Percentiles rank a stretch among this genome's conserved stretches.
Evolutionary conservation across 2,113 vertebrate species (phyloP).

Genomic region (Talpa occidentalis): DNA sequence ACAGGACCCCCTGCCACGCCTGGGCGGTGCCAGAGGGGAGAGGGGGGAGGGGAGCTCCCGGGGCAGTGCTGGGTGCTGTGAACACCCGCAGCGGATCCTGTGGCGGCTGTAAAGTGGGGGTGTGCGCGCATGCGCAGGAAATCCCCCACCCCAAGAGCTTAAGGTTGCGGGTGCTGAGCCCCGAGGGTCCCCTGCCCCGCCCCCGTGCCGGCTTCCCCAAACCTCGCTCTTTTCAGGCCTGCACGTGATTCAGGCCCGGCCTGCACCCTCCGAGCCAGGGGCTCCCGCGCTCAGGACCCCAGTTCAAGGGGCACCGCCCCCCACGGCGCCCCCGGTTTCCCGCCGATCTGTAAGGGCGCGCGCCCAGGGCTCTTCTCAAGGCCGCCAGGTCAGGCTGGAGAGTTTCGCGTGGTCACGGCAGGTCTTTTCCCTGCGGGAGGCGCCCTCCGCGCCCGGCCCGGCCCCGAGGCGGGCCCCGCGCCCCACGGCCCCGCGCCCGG

Average conservation of each 20-base stretch:
- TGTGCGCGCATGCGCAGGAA: not conserved
- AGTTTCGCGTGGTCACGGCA: not conserved
- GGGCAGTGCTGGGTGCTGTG: not conserved
- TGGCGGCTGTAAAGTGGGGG: no score
- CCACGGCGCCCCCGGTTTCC: not conserved
- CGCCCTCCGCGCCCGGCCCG: accelerated
- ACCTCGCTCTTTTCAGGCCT: not conserved
- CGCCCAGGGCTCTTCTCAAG: not conserved
- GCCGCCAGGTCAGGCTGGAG: not conserved
- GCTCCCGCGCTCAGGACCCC: not conserved
- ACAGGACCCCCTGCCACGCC: not conserved
- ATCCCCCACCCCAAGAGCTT: no score
- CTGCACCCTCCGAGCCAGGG: not conserved
- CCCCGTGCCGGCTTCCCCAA: not conserved
- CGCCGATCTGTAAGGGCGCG: not conserved
- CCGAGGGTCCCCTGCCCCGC: no score
- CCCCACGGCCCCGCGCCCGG: accelerated
- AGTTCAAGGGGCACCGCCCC: not conserved
- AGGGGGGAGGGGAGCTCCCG: not conserved
- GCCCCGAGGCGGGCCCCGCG: accelerated
- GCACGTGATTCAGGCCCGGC: not conserved
- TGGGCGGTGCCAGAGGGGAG: not conserved
- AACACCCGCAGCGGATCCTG: not conserved
- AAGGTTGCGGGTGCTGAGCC: not conserved
- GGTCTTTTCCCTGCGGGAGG: accelerated